phyloP scores from a whole-genome alignment of 53 echinoderm and acorn worm genomes.

The Glandiceps talaboti region DNA sequence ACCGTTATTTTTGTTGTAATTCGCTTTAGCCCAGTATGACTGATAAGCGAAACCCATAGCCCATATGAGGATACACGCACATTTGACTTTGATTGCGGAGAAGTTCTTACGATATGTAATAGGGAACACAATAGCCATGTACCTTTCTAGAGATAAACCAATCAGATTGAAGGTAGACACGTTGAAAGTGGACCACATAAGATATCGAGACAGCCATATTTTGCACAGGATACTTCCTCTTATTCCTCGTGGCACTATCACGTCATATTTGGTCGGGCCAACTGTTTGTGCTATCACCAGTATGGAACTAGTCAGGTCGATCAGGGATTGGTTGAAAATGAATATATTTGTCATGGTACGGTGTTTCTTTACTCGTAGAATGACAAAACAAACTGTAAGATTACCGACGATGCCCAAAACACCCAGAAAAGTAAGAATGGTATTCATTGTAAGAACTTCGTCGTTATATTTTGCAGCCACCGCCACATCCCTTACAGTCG shows the following conservation, averaged over 20 bases:
- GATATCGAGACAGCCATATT: slow-evolving; percentile 93
- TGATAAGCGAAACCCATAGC: slow-evolving; percentile 69
- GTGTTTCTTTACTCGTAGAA: background rate
- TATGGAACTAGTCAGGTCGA: background rate
- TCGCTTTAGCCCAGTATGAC: slow-evolving; percentile 50
- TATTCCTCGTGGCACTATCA: background rate
- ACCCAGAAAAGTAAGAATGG: background rate
- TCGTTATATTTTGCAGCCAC: too few relatives aligned
- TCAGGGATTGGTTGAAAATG: background rate
- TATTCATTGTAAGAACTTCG: background rate
- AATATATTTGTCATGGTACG: background rate
- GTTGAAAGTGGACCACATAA: slow-evolving; percentile 68
- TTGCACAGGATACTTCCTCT: slow-evolving; percentile 62
- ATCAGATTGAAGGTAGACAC: slow-evolving; percentile 82
- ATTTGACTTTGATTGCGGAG: slow-evolving; percentile 28
- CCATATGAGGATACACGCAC: slow-evolving; percentile 45
- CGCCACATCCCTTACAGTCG: too few relatives aligned
- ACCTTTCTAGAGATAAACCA: slow-evolving; percentile 73
- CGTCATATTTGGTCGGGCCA: background rate
- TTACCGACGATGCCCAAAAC: background rate
- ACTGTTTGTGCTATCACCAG: background rate
- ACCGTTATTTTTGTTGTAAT: slow-evolving; percentile 8
- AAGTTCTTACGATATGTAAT: slow-evolving; percentile 47
- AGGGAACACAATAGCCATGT: slow-evolving; percentile 70
- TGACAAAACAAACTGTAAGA: background rate